A percentile compares a stretch with the other conserved stretches of the same genome.
phyloP scores from a whole-genome alignment of 2,797 vertebrate species.

The Sebastes melanostomus region DNA sequence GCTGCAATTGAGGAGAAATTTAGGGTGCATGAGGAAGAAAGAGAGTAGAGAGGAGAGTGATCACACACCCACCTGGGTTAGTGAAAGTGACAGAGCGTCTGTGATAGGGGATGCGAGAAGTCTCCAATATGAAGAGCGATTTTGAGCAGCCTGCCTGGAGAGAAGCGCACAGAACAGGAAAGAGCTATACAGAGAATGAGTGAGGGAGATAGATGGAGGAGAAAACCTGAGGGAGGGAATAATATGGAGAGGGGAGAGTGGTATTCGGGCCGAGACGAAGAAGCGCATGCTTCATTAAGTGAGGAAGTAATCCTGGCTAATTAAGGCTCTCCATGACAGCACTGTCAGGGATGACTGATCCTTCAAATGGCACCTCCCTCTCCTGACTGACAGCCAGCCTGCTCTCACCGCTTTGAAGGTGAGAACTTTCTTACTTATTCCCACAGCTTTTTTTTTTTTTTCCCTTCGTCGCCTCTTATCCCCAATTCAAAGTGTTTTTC shows the following conservation, averaged over 20 bases:
- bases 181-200: conserved; percentile 45
- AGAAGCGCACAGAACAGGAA: conserved; percentile 48
- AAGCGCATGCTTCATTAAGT: conserved; percentile 83
- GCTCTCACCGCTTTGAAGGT: conserved; percentile 79
- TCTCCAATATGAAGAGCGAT: conserved; percentile 63
- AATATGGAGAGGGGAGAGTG: conserved; percentile 69
- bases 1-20: conserved; percentile 35
- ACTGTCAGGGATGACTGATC: conserved; percentile 85
- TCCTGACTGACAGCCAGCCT: conserved; percentile 78
- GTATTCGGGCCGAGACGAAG: conserved; percentile 77
- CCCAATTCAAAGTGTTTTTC: conserved; percentile 74
- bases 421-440: conserved; percentile 81
- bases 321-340: conserved; percentile 86
- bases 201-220: conserved; percentile 59
- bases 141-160: conserved; percentile 63
- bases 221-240: conserved; percentile 75
- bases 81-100: conserved; percentile 73
- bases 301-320: conserved; percentile 86
- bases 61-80: conserved; percentile 66
- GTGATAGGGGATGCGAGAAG: conserved; percentile 65
- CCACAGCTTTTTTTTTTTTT: conserved; percentile 53
- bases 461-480: conserved; percentile 56
- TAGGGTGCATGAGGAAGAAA: conserved; percentile 32
- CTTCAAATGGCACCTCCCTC: conserved; percentile 81
- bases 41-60: conserved; percentile 26